Evolutionary conservation across 2,888 invertebrate species (phyloP).

Genomic region (Rhodophaea formosa): DNA sequence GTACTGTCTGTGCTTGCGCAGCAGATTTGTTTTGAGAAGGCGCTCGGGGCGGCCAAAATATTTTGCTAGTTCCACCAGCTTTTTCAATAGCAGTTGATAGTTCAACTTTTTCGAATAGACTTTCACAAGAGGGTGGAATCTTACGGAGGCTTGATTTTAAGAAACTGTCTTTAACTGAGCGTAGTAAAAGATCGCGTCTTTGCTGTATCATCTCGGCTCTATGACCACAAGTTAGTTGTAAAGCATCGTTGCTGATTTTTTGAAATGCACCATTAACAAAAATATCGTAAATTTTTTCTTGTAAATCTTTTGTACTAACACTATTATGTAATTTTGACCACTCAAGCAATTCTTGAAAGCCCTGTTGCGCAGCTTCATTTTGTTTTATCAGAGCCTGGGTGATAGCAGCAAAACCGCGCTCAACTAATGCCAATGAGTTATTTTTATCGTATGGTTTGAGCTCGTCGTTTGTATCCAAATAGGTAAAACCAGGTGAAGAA

Average conservation of each 20-base stretch:
- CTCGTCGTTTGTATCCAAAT: conserved; percentile 20
- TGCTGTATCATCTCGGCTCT: neutral
- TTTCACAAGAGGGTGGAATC: neutral
- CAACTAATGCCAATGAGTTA: conserved; percentile 1
- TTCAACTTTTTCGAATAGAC: no score
- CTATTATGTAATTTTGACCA: neutral
- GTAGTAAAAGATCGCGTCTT: neutral
- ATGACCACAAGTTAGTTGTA: neutral
- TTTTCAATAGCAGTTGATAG: no score
- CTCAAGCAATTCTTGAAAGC: conserved; percentile 5
- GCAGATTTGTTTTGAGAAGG: no score
- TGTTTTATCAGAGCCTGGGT: conserved; percentile 19
- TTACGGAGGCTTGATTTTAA: neutral
- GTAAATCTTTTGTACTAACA: neutral
- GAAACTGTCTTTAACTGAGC: neutral
- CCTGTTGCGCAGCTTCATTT: conserved; percentile 13
- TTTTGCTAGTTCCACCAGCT: no score
- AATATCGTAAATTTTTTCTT: neutral
- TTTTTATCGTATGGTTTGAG: conserved; percentile 17
- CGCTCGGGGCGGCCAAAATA: no score
- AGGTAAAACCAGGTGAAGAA: conserved; percentile 16
- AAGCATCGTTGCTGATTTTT: neutral
- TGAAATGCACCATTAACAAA: neutral
- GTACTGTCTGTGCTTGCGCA: conserved; percentile 20
- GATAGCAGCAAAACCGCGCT: conserved; percentile 19